Evolutionary conservation across 2,888 invertebrate species (phyloP), one percentile per base, ranked within the genome.

Genomic region (Yponomeuta sedellus): DNA sequence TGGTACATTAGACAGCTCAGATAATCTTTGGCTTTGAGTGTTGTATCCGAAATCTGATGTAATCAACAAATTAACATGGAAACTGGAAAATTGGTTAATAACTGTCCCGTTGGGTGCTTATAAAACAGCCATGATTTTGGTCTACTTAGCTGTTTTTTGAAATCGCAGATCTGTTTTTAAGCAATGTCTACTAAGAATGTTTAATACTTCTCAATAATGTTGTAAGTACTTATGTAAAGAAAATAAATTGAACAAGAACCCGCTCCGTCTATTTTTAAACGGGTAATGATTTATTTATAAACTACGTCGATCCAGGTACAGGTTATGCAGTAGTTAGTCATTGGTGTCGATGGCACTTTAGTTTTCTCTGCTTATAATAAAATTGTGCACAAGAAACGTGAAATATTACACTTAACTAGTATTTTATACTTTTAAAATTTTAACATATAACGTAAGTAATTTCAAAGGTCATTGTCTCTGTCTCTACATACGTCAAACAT

Each of bases 11-110:
- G 56, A 34, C 34, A 34, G 10, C 56, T 56, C 56, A 1, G 19
- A 16, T 16, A 56, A 8, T 34, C 34, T 34, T 1, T 34, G 5
- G 59, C 22, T 11, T 59, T 22, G 22, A 22, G 20, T 10, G 20
- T 20, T 22, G 20, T 8, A 22, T 59, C 3, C 19, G 22, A 12
- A 59, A 59, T 59, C 22, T 25, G 59, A 59, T 59, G 12, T 59
- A 59, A 59, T 59, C 59, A 22, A 22, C 25, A 52, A 52, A 52
- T 52, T 59, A 59, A 59, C 22, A 59, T 22, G 59, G 59, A 12
- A 22, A 59, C 25, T 59, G 44, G 44, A 44, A 44, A 44, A 44
- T 10, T 44, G 44, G 44, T 52, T 52, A 3, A 52, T 52, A 16
- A 16, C 44, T 6, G 0, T 52, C 44, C 12, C 3, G 10, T 44